Percentiles rank a stretch among this genome's conserved stretches.
phyloP scores from a whole-genome alignment of 2,888 invertebrate species.

The Stenolophus ochropezus region DNA sequence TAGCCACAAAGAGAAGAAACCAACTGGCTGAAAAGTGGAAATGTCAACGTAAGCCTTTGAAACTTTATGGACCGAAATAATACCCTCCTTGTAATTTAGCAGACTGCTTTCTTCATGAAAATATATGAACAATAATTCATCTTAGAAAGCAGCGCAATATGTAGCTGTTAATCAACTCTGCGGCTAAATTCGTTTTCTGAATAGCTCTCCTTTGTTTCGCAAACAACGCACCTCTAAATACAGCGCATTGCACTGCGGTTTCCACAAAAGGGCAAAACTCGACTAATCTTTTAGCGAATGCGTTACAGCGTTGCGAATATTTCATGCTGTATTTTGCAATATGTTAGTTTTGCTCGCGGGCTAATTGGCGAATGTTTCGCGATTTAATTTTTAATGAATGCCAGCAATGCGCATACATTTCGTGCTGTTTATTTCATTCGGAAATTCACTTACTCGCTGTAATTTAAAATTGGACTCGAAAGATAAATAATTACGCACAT shows the following conservation, averaged over 20 bases:
- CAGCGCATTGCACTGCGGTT: background rate
- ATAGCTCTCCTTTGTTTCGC: slow-evolving; percentile 25
- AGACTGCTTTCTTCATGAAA: slow-evolving; percentile 7
- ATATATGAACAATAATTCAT: slow-evolving; percentile 48
- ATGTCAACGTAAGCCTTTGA: background rate
- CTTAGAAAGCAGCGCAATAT: slow-evolving; percentile 2
- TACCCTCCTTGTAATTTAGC: background rate
- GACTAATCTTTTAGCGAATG: slow-evolving; percentile 25
- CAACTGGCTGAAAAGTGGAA: too few species aligned
- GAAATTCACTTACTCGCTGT: slow-evolving; percentile 8
- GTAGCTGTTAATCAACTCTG: slow-evolving; percentile 45
- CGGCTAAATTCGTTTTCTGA: slow-evolving; percentile 28
- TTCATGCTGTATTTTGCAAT: slow-evolving; percentile 31
- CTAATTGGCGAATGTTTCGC: slow-evolving; percentile 15
- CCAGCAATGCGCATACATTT: slow-evolving; percentile 4
- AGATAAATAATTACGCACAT: slow-evolving; percentile 14
- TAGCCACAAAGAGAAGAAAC: too few species aligned
- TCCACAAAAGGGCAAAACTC: background rate
- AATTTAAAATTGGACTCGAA: background rate
- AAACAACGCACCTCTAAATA: slow-evolving; percentile 6
- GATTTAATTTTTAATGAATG: slow-evolving; percentile 30
- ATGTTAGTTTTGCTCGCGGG: background rate
- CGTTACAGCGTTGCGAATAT: slow-evolving; percentile 5
- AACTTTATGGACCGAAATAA: background rate
- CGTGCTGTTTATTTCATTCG: background rate